Base-by-base conservation (phyloP, 2,888 invertebrate species). In the Pollenia amentaria region DNA sequence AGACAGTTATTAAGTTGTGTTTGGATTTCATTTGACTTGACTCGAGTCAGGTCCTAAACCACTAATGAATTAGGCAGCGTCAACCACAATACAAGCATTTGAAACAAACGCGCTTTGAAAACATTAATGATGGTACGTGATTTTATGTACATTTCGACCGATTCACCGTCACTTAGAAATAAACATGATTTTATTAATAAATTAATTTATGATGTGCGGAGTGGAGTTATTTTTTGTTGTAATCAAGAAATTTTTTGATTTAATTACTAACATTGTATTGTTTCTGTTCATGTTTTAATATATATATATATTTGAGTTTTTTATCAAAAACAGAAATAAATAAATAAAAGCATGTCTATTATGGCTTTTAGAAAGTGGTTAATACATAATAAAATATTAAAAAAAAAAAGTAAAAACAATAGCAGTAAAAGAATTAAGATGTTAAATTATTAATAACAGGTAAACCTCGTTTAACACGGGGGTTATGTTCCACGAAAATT, bases 231-330 rank as follows among this genome's bases (percentile, higher is more conserved):
- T 55, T 46, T 65, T 83, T 46, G 46, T 40, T 12, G 65, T 77
- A 87, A 87, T 84, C 65, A 81, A 84, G 55, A 87, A 87, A 87
- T 77, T 81, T 77, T 81, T 87, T 81, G 77, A 81, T 81, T 87
- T 73, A 87, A 87, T 87, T 87, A 65, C 65, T 46, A n/a, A n/a
- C 46, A 55, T 60, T 79, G 70, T 42, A 51, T 72, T 73, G 67
- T 80, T 84, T 76, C 38, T 76, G 60, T 29, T 72, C 38, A 18
- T 62, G 21, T 77, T 81, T 57, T 72, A 38, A 14, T 53, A 75
- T 29, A 70, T 82, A 55, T 75, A 46, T 80, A 14, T 51, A 21
- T 44, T 62, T 16, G 21, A n/a, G n/a, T n/a, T n/a, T 73, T 72
- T 51, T 53, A 73, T 21, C 21, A 29, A 72, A 81, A 81, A 60